phyloP scores from a whole-genome alignment of 1,140 invertebrate species.

The Trachymyrmex septentrionalis region DNA sequence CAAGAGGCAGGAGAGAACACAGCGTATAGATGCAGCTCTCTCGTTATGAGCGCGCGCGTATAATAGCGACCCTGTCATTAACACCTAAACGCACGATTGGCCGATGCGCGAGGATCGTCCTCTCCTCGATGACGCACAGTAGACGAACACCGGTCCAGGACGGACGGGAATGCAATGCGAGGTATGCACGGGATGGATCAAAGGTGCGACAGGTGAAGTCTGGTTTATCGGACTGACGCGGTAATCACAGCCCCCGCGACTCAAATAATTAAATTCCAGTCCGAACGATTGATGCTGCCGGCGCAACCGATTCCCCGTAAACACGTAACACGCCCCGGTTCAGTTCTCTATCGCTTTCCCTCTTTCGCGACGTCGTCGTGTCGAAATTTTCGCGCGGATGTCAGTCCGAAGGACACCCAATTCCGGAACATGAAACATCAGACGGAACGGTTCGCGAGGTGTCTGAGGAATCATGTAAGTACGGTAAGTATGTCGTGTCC shows the following conservation, averaged over 20 bases:
- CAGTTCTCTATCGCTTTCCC: background rate
- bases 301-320: slow-evolving; percentile 4
- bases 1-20: slow-evolving; percentile 40
- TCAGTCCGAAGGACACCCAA: slow-evolving; percentile 20
- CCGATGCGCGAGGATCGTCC: slow-evolving; percentile 35
- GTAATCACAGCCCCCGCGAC: slow-evolving; percentile 78
- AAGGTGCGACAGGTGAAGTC: slow-evolving; percentile 77
- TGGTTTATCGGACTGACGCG: slow-evolving; percentile 79
- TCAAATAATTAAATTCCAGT: slow-evolving; percentile 82
- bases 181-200: slow-evolving; percentile 67
- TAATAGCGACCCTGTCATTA: slow-evolving; percentile 82
- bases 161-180: slow-evolving; percentile 40
- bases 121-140: slow-evolving; percentile 39
- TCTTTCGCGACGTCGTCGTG: background rate
- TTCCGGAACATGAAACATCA: slow-evolving; percentile 38
- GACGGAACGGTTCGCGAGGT: background rate
- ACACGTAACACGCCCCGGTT: background rate
- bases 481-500: slow-evolving; percentile 51
- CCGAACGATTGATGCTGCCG: slow-evolving; percentile 45
- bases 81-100: slow-evolving; percentile 81
- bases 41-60: slow-evolving; percentile 78
- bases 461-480: slow-evolving; percentile 43
- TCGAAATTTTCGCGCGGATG: slow-evolving; percentile 41
- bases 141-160: slow-evolving; percentile 45
- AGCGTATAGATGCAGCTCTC: slow-evolving; percentile 72